phyloP scores from a whole-genome alignment of 2,888 invertebrate species.

The Zaprionus lineosus region DNA sequence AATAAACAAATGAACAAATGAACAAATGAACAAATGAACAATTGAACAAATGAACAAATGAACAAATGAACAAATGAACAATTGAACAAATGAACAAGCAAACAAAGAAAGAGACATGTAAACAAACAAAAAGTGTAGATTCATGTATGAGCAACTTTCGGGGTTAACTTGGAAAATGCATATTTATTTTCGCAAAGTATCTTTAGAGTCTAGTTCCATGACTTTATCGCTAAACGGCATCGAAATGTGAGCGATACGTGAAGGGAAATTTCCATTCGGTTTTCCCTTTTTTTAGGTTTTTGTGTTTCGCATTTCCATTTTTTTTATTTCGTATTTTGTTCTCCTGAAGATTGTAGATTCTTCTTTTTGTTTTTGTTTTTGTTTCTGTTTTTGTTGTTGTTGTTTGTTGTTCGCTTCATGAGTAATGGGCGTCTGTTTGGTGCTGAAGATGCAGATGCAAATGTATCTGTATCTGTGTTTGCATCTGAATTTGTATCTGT shows the following conservation, averaged over 20 bases:
- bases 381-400: slow-evolving; percentile 11
- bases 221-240: slow-evolving; percentile 66
- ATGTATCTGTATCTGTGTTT: slow-evolving; percentile 39
- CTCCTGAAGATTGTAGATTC: slow-evolving; percentile 9
- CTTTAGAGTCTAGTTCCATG: slow-evolving; percentile 41
- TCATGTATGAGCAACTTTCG: no score
- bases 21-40: slow-evolving; percentile 27
- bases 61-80: slow-evolving; percentile 19
- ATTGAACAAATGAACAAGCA: slow-evolving; percentile 6
- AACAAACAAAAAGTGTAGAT: slow-evolving; percentile 20
- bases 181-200: slow-evolving; percentile 75
- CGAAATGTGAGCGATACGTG: slow-evolving; percentile 72
- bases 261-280: slow-evolving; percentile 50
- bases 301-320: slow-evolving; percentile 3
- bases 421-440: slow-evolving; percentile 58
- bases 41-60: slow-evolving; percentile 12
- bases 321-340: slow-evolving; percentile 20
- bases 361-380: background rate
- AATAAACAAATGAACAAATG: slow-evolving; percentile 25
- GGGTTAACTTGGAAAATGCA: slow-evolving; percentile 59
- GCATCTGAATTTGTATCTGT: slow-evolving; percentile 32
- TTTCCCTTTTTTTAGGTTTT: background rate
- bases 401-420: slow-evolving; percentile 55
- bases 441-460: slow-evolving; percentile 63
- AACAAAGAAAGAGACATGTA: slow-evolving; percentile 20